Conservation (phyloP, 2,113 vertebrate genomes). For the Macquaria ambigua region DNA sequence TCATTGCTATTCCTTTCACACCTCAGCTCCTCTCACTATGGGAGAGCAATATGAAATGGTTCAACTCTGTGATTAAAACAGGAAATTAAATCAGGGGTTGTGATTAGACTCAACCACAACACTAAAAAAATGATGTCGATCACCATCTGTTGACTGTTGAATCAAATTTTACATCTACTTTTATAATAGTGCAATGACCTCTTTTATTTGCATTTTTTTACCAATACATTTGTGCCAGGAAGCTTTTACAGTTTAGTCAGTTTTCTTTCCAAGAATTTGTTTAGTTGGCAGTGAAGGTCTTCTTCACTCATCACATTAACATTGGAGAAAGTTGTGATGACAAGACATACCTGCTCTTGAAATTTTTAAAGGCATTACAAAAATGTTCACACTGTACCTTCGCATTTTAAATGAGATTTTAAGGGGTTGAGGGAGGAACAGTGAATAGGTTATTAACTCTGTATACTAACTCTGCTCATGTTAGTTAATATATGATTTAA, state of each 20-base stretch:
- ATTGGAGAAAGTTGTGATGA: slow-evolving; percentile 4
- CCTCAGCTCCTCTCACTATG: slow-evolving; percentile 64
- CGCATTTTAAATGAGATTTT: neutral
- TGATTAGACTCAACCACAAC: slow-evolving; percentile 53
- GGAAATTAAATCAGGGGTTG: slow-evolving; percentile 66
- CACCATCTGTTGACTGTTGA: slow-evolving; percentile 18
- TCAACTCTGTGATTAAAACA: slow-evolving; percentile 71
- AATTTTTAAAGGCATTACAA: neutral
- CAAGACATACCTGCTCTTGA: neutral
- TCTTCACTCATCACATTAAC: slow-evolving; percentile 12
- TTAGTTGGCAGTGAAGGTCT: slow-evolving; percentile 25
- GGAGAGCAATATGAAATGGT: slow-evolving; percentile 72
- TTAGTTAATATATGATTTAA: neutral
- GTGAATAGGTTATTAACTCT: neutral
- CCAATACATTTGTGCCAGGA: slow-evolving; percentile 7
- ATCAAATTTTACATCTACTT: slow-evolving; percentile 23
- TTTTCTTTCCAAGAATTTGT: slow-evolving; percentile 5
- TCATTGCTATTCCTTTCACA: slow-evolving; percentile 84
- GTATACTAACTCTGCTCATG: slow-evolving; percentile 3
- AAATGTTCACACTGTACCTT: neutral
- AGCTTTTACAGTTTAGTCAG: neutral
- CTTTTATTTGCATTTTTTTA: slow-evolving; percentile 3
- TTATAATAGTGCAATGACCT: slow-evolving; percentile 10
- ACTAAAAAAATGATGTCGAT: slow-evolving; percentile 16
- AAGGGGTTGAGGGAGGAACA: neutral